These are phyloP conservation scores for Hippopotamyrus pictus DNA, from an alignment of 2,797 vertebrate genomes.

Conservation along the genomic window DNA sequence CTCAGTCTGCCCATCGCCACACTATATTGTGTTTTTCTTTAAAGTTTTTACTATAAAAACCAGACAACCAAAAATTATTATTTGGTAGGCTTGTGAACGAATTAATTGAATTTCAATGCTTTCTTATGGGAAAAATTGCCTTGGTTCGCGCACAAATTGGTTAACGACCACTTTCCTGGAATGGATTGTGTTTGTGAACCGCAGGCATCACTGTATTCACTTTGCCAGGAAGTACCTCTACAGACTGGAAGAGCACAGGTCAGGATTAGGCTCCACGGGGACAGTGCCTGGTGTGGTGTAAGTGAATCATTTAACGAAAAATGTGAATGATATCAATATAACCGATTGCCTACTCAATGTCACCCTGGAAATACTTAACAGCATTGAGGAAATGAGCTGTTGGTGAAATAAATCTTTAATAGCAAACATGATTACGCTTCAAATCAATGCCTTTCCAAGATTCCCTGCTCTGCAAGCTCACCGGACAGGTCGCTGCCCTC, in stretches of 20 bases:
- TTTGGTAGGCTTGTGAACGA: background rate
- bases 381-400: background rate
- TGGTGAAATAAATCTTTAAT: background rate
- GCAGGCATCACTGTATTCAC: background rate
- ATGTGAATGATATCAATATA: background rate
- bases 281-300: background rate
- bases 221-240: background rate
- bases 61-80: background rate
- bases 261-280: background rate
- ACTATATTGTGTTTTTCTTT: no score
- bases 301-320: background rate
- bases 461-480: constrained; percentile 45
- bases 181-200: background rate
- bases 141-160: no score
- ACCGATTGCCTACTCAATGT: background rate
- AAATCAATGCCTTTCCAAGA: background rate
- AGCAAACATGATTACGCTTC: background rate
- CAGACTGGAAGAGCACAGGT: background rate
- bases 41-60: no score
- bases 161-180: background rate
- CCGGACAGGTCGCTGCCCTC: constrained; percentile 97
- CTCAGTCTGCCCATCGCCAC: no score
- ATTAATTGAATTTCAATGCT: background rate
- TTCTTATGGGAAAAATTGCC: background rate
- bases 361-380: background rate